Conservation (phyloP, 1,140 invertebrate species). For the Chrysopa pallens region DNA sequence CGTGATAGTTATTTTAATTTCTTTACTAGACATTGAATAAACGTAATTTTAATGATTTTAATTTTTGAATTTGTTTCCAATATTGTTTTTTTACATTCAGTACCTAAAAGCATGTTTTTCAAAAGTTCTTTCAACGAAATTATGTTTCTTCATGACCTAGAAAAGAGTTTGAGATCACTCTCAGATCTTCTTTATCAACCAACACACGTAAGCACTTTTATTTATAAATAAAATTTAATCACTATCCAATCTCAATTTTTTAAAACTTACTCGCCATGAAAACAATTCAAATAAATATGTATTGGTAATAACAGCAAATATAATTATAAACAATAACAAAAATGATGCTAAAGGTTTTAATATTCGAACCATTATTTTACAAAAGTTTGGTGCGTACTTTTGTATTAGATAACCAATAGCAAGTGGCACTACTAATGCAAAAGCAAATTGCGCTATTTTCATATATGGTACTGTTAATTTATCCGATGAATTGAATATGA, state of each 20-base stretch:
- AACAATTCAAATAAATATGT: conserved; percentile 80
- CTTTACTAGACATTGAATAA: too few species aligned
- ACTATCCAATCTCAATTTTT: too few species aligned
- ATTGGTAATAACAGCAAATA: conserved; percentile 86
- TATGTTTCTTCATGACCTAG: conserved; percentile 2
- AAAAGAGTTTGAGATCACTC: too few species aligned
- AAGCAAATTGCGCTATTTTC: conserved; percentile 56
- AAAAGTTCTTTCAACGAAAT: background rate
- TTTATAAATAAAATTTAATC: too few species aligned
- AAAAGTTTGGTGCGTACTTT: conserved; percentile 41
- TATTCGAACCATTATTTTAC: conserved; percentile 52
- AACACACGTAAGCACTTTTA: too few species aligned
- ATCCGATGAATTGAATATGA: conserved; percentile 52
- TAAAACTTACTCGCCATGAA: conserved; percentile 57
- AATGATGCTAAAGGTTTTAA: conserved; percentile 72
- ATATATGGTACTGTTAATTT: conserved; percentile 57
- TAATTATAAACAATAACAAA: conserved; percentile 73
- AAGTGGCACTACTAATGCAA: conserved; percentile 67
- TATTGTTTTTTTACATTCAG: too few species aligned
- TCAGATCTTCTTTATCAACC: too few species aligned
- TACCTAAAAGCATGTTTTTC: too few species aligned
- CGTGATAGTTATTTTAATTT: too few species aligned
- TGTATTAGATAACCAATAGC: conserved; percentile 62
- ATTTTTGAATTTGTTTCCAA: too few species aligned
- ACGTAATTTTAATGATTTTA: too few species aligned